Evolutionary conservation across 2,888 invertebrate species (phyloP), one percentile per base, ranked within the genome.

Genomic region (Phaedon cochleariae): DNA sequence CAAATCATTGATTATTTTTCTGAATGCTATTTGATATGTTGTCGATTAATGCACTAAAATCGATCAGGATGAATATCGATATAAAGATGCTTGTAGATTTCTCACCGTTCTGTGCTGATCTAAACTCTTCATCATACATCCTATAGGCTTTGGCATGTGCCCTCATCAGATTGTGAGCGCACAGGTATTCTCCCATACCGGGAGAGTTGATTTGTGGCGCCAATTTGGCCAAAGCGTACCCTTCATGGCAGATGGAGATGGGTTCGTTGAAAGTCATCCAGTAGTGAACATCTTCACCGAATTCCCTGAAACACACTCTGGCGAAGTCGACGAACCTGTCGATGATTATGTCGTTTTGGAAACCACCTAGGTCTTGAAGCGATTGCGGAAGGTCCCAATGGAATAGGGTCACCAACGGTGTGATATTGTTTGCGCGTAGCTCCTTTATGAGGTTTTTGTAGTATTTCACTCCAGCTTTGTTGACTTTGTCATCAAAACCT

Each of bases 131-230:
- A 60, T 90, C 83, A 76, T 91, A 91, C 41, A 90, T 77, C 54
- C 86, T 85, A 76, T 89, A 92, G 0, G 86, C 89, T 59, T 84
- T 85, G 0, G 89, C 90, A 78, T 93, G 92, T 0, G 90, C 88
- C 64, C 88, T 81, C 18, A 93, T 79, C 60, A 89, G 81, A 74
- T 89, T 88, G 76, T 91, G 90, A 0, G 84, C 84, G 66, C 89
- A 90, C 54, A 87, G 77, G 79, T 92, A 92, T 55, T 87, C 87
- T 0, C 85, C 87, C 17, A 86, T 75, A 4, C 88, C 88, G 51
- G 66, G 64, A 18, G 72, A 64, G 17, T 74, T 73, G 34, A 86
- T 67, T 1, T 74, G 77, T 2, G 84, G 84, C 9, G 83, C 83
- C 20, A 67, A 57, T 17, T 17, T 21, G 17, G 64, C 71, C 22